phyloP scores from a whole-genome alignment of 2,113 vertebrate species.

The Corapipo altera region DNA sequence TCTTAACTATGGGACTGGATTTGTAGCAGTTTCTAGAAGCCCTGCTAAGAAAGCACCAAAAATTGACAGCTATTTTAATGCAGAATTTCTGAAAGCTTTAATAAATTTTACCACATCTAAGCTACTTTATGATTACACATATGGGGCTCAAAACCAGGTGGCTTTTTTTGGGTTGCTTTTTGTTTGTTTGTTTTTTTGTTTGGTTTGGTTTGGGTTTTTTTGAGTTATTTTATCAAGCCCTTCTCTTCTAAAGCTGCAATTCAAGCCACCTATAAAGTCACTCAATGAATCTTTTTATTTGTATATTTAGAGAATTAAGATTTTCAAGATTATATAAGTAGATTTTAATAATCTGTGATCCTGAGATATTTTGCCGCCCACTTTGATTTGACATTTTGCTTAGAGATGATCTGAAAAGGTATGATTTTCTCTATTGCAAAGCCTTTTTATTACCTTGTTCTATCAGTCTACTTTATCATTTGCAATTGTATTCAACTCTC shows the following conservation, averaged over 20 bases:
- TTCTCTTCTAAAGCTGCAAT: not conserved
- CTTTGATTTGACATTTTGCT: conserved; percentile 55
- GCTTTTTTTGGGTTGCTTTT: not conserved
- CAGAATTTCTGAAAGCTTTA: not conserved
- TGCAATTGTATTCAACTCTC: conserved; percentile 12
- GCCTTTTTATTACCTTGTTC: conserved; percentile 26
- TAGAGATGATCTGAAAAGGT: conserved; percentile 41
- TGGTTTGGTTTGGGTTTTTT: not conserved
- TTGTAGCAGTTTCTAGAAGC: not conserved
- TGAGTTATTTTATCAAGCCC: not conserved
- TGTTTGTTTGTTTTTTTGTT: not conserved
- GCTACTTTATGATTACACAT: not conserved
- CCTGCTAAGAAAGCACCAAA: not conserved
- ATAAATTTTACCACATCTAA: not conserved
- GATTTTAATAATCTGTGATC: conserved; percentile 25
- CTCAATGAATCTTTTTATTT: not conserved
- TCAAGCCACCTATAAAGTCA: not conserved
- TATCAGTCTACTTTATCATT: conserved; percentile 35
- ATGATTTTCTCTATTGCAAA: conserved; percentile 39
- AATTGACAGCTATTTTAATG: not conserved
- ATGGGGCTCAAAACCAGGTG: not conserved
- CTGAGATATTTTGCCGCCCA: conserved; percentile 43
- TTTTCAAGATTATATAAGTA: conserved; percentile 17
- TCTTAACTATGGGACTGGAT: not conserved
- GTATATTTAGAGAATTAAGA: conserved; percentile 1